Evolutionary conservation across 2,797 vertebrate species (phyloP).

Genomic region (Sebastiscus albofasciatus): DNA sequence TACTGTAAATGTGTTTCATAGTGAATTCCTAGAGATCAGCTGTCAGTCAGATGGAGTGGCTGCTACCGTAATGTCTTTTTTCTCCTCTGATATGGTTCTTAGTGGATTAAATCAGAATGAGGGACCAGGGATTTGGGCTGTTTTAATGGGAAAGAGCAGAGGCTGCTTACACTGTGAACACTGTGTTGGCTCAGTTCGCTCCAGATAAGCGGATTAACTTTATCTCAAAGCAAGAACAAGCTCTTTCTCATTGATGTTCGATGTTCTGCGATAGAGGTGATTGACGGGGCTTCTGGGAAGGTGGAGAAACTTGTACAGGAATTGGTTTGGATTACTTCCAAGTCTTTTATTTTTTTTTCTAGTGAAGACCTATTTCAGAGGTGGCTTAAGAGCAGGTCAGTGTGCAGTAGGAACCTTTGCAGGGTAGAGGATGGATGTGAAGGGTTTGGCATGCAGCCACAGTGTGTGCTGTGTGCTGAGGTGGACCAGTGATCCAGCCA

Average conservation of each 20-base stretch:
- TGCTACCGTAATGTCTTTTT: not conserved
- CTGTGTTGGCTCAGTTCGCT: not conserved
- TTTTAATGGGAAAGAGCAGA: not conserved
- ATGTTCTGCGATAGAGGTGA: not conserved
- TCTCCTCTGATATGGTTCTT: not conserved
- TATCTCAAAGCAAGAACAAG: not conserved
- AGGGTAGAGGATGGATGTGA: not conserved
- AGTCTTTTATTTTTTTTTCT: not conserved
- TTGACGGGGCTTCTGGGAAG: not conserved
- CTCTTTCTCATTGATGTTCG: not conserved
- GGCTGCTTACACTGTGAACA: not conserved
- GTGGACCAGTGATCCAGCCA: constrained; percentile 50
- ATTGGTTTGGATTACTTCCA: not conserved
- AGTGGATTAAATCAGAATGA: not conserved
- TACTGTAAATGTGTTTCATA: not conserved
- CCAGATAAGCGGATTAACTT: constrained; percentile 15
- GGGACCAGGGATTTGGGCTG: not conserved
- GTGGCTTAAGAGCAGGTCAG: not conserved
- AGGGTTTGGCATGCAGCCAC: not conserved
- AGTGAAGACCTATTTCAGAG: not conserved
- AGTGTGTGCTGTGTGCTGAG: not conserved
- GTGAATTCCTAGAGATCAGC: not conserved
- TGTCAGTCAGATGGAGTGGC: not conserved
- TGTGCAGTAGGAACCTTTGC: not conserved
- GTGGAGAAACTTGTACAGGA: not conserved